Evolutionary conservation across 2,888 invertebrate genomes (phyloP).

Genomic region (Sinotaia quadrata): DNA sequence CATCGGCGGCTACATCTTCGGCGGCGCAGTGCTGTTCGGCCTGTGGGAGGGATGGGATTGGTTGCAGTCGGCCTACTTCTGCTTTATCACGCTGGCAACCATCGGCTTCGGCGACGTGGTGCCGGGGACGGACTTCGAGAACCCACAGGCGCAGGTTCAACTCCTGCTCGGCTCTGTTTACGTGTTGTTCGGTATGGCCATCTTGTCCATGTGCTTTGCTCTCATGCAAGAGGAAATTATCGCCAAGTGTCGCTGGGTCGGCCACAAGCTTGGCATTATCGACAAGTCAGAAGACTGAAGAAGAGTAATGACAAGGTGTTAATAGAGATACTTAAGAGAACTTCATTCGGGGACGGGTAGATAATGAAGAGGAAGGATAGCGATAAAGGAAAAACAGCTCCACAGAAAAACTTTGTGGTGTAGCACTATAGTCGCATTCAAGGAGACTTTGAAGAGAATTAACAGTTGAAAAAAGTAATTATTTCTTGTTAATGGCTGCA

Average conservation of each 20-base stretch:
- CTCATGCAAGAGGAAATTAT: constrained; percentile 72
- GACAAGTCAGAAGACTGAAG: constrained; percentile 56
- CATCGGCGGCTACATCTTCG: constrained; percentile 70
- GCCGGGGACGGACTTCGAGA: constrained; percentile 65
- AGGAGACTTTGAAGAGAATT: too few species aligned
- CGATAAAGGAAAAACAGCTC: too few species aligned
- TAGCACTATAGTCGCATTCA: too few species aligned
- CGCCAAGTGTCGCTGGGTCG: constrained; percentile 70
- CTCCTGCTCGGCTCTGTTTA: constrained; percentile 68
- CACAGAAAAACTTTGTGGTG: too few species aligned
- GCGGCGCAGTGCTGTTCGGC: constrained; percentile 70
- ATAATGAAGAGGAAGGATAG: too few species aligned
- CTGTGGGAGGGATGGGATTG: constrained; percentile 71
- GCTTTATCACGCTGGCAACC: constrained; percentile 71
- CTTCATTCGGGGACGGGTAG: too few species aligned
- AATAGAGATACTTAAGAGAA: too few species aligned
- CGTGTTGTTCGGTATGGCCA: constrained; percentile 72
- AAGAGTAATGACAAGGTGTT: too few species aligned
- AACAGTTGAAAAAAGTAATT: too few species aligned
- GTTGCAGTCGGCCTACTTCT: constrained; percentile 70
- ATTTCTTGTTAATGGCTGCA: too few species aligned
- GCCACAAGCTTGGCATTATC: constrained; percentile 67
- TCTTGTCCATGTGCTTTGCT: constrained; percentile 72
- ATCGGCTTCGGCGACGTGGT: constrained; percentile 71
- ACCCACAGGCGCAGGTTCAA: constrained; percentile 62